Evolutionary conservation across 2,888 invertebrate genomes (phyloP), one percentile per base, ranked within the genome.

Genomic region (Sepioteuthis lessoniana): DNA sequence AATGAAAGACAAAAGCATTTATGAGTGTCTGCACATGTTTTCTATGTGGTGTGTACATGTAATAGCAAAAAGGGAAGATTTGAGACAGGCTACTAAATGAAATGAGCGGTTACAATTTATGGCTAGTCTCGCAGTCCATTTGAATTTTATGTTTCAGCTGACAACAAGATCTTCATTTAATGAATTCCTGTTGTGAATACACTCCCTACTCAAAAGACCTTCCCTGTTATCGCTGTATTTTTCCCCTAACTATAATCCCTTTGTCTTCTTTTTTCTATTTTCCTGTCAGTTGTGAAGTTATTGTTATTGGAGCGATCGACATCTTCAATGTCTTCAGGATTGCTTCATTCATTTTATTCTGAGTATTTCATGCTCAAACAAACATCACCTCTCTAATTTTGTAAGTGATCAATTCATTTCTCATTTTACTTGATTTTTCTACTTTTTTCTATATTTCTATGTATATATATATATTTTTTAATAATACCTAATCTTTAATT

Each of bases 151-250:
- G 76, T 76, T n/a, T 76, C 76, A 76, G 76, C n/a, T 76, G 76
- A 76, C 76, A 76, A 13, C 76, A n/a, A n/a, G n/a, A 76, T n/a
- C n/a, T 76, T 1, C n/a, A 76, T 76, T 76, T 76, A 76, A 76
- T 76, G 76, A n/a, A 76, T 76, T 76, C 76, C 76, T n/a, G 76
- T 76, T 76, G 76, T 76, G n/a, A 76, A 76, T n/a, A 35, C 76
- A 13, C 60, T 60, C n/a, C 25, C n/a, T 1, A 35, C 13, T 16
- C n/a, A n/a, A n/a, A 76, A 35, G n/a, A 16, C n/a, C n/a, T 76
- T 76, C 76, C n/a, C 55, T 19, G 13, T 55, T 55, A 55, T 55
- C 55, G 7, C 0, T 31, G 31, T n/a, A 13, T 76, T 0, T 76
- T 35, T 76, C n/a, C n/a, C n/a, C n/a, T 16, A 76, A 8, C n/a